Evolutionary conservation across 2,888 invertebrate genomes (phyloP).

Genomic region (Cepaea hortensis): DNA sequence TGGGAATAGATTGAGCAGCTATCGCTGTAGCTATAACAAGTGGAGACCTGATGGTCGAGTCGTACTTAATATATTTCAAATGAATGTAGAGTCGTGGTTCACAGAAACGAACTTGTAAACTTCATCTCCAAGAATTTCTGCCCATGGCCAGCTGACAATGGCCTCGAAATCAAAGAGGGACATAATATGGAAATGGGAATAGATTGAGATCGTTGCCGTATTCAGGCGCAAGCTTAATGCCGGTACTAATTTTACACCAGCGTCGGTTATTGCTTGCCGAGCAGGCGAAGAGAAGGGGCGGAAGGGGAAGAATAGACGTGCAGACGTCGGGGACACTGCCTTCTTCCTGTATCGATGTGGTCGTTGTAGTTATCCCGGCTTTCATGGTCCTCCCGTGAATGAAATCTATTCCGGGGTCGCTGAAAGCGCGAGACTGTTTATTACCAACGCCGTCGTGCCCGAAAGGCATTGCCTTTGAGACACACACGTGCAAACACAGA

Average conservation of each 20-base stretch:
- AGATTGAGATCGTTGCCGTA: no score
- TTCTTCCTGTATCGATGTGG: neutral
- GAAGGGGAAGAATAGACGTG: neutral
- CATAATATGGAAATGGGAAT: no score
- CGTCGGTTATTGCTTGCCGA: neutral
- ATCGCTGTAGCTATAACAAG: no score
- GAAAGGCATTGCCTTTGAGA: conserved; percentile 25
- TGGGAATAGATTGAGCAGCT: no score
- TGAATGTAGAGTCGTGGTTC: no score
- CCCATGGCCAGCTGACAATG: no score
- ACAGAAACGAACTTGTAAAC: no score
- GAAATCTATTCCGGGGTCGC: neutral
- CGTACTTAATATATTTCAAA: no score
- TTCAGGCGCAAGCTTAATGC: no score
- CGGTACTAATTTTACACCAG: neutral
- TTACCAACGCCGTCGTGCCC: conserved; percentile 26
- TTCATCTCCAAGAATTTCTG: no score
- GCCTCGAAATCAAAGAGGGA: no score
- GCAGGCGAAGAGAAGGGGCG: neutral
- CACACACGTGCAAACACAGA: neutral
- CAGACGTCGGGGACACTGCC: neutral
- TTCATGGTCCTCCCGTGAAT: conserved; percentile 3
- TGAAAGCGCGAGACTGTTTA: conserved; percentile 32
- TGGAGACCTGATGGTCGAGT: no score
- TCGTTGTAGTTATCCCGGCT: neutral